Percentiles rank a stretch among this genome's conserved stretches.
Evolutionary conservation across 2,888 invertebrate genomes (phyloP).

Genomic region (Eristalinus aeneus): DNA sequence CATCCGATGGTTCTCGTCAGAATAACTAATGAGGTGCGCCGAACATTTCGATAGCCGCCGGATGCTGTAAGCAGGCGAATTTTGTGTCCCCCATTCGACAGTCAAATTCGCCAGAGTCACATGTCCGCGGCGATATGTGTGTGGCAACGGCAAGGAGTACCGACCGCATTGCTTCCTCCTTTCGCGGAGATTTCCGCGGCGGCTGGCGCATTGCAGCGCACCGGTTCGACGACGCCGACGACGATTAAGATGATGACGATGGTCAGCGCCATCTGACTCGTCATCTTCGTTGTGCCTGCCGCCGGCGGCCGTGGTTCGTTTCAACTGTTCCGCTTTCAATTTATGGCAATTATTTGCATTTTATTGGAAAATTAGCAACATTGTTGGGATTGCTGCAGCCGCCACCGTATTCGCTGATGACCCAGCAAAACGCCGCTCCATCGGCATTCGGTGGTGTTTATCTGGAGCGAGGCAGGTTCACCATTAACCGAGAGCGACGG

Average conservation of each 20-base stretch:
- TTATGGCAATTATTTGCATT: conserved; percentile 69
- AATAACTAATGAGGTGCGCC: conserved; percentile 71
- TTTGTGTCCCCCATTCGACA: conserved; percentile 50
- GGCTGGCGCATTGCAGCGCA: conserved; percentile 12
- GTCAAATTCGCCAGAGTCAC: conserved; percentile 64
- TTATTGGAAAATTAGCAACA: conserved; percentile 63
- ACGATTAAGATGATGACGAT: conserved; percentile 65
- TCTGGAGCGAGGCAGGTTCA: conserved; percentile 34
- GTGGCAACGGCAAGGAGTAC: conserved; percentile 51
- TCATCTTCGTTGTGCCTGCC: conserved; percentile 3
- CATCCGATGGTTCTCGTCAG: conserved; percentile 61
- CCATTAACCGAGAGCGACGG: conserved; percentile 7
- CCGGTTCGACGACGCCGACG: conserved; percentile 19
- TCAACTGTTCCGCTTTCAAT: conserved; percentile 70
- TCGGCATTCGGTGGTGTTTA: conserved; percentile 35
- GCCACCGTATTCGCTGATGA: background rate
- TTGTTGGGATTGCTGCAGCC: conserved; percentile 41
- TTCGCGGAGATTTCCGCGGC: conserved; percentile 30
- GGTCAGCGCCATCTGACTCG: conserved; percentile 27
- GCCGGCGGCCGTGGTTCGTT: conserved; percentile 17
- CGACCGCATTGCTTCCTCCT: conserved; percentile 58
- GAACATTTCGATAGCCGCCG: conserved; percentile 64
- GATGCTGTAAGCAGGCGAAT: conserved; percentile 44
- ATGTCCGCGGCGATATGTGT: conserved; percentile 60
- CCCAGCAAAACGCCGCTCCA: background rate